Evolutionary conservation across 1,140 invertebrate genomes (phyloP).

Genomic region (Venturia canescens): DNA sequence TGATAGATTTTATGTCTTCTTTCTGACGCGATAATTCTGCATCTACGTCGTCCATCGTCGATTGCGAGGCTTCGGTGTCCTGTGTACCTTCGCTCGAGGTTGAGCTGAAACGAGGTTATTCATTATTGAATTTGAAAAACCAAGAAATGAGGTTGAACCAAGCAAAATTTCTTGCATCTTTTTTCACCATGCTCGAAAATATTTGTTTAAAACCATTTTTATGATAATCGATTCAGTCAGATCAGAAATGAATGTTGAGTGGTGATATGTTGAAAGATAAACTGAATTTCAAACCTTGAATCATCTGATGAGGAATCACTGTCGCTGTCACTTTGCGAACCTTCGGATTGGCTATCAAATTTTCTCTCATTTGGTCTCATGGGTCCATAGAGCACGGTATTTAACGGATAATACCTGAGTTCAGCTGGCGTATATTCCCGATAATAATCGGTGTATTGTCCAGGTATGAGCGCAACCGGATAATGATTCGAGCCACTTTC

Average conservation of each 20-base stretch:
- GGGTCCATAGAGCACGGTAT: constrained; percentile 91
- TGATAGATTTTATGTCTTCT: constrained; percentile 67
- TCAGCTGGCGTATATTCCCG: constrained; percentile 80
- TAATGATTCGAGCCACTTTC: constrained; percentile 84
- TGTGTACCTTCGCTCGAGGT: constrained; percentile 76
- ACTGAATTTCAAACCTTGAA: constrained; percentile 72
- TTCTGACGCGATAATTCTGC: constrained; percentile 68
- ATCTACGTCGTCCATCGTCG: constrained; percentile 75
- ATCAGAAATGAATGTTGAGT: too few relatives aligned
- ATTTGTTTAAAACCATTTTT: too few relatives aligned
- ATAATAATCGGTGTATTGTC: constrained; percentile 94
- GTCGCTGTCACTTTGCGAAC: constrained; percentile 79
- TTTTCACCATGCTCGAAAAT: not conserved
- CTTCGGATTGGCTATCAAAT: constrained; percentile 78
- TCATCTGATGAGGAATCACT: constrained; percentile 79
- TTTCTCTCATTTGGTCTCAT: constrained; percentile 78
- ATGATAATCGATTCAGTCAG: too few relatives aligned
- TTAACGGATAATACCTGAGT: constrained; percentile 91
- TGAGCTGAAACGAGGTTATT: constrained; percentile 65
- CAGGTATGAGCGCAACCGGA: constrained; percentile 93
- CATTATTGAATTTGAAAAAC: too few relatives aligned
- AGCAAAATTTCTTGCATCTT: not conserved
- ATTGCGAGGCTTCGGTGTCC: constrained; percentile 76
- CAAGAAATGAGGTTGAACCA: too few relatives aligned
- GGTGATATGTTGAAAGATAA: not conserved